phyloP scores from a whole-genome alignment of 2,113 vertebrate species.

The Sminthopsis crassicaudata region DNA sequence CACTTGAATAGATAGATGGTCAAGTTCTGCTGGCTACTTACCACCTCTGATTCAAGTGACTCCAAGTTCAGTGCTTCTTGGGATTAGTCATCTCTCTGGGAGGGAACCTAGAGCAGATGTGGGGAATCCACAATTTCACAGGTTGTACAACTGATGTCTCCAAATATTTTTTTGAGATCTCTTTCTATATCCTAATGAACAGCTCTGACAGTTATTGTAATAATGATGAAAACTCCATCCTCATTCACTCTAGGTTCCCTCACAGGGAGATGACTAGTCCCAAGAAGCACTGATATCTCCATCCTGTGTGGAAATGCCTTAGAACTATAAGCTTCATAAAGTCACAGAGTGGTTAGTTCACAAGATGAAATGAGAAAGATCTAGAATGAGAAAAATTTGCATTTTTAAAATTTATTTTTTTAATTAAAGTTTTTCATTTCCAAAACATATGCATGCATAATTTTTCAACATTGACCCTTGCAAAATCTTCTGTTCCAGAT shows the following conservation, averaged over 20 bases:
- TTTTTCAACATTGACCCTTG: too few relatives aligned
- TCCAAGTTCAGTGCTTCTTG: too few relatives aligned
- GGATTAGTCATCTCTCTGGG: too few relatives aligned
- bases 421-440: too few relatives aligned
- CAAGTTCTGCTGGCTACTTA: neutral
- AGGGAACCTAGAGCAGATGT: too few relatives aligned
- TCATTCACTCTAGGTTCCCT: neutral
- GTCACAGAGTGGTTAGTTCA: neutral
- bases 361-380: neutral
- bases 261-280: neutral
- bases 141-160: neutral
- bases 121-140: neutral
- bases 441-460: too few relatives aligned
- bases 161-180: neutral
- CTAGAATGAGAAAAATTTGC: neutral
- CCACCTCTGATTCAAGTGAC: neutral
- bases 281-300: neutral
- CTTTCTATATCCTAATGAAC: neutral
- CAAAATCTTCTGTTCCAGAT: too few relatives aligned
- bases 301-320: neutral
- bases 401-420: too few relatives aligned
- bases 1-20: neutral
- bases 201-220: neutral
- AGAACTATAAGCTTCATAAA: neutral
- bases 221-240: neutral